Percentiles rank a stretch among this genome's conserved stretches.
Evolutionary conservation across 2,113 vertebrate species (phyloP).

Genomic region (Actenoides lindsayi): DNA sequence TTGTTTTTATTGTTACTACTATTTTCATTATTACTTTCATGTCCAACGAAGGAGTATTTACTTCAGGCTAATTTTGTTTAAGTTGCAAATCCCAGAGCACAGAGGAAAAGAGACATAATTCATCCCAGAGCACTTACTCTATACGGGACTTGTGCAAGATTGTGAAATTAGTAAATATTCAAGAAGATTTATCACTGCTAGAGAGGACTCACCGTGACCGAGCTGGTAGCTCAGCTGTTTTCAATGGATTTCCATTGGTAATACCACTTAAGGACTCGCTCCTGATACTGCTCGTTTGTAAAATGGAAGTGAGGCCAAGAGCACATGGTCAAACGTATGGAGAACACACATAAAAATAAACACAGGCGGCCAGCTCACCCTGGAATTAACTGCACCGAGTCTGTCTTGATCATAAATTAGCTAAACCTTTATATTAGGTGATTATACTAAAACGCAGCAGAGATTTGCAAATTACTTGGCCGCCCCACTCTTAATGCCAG

Average conservation of each 20-base stretch:
- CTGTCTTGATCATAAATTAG: neutral
- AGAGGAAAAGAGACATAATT: neutral
- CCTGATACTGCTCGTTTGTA: neutral
- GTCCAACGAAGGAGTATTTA: neutral
- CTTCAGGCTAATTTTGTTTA: neutral
- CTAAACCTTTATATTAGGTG: neutral
- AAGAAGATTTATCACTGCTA: neutral
- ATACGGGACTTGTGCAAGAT: neutral
- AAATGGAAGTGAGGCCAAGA: conserved; percentile 30
- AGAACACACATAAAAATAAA: neutral
- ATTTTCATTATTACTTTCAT: neutral
- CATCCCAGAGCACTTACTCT: neutral
- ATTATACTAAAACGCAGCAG: neutral
- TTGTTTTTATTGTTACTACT: neutral
- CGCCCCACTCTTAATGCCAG: neutral
- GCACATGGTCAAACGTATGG: neutral
- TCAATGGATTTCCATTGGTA: neutral
- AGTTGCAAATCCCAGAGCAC: neutral
- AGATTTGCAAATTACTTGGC: neutral
- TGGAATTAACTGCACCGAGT: neutral
- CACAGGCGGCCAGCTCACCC: neutral
- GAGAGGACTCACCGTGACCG: neutral
- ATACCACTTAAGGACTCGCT: neutral
- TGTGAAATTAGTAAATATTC: neutral
- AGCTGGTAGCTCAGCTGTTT: neutral